These are phyloP conservation scores for Bergia sp. DNA, from an alignment of 92 coral and sea anemone genomes.

Conservation along the genomic window DNA sequence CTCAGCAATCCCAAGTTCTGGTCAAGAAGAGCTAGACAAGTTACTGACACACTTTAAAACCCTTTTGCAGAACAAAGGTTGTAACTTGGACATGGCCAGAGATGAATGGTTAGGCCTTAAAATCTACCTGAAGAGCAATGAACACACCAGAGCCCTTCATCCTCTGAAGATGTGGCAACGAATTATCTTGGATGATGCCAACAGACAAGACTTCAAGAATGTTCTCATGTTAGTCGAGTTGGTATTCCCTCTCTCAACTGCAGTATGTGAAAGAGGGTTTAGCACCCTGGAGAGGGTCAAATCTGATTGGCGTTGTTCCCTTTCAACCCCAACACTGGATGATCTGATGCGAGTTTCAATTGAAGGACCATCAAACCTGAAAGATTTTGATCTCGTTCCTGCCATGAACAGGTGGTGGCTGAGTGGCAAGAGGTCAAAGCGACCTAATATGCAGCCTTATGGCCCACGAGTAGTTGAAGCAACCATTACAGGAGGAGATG, in stretches of 20 bases:
- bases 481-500: no score
- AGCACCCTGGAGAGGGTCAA: slow-evolving; percentile 45
- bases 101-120: slow-evolving; percentile 51
- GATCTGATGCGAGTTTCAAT: slow-evolving; percentile 36
- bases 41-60: slow-evolving; percentile 44
- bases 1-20: slow-evolving; percentile 30
- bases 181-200: slow-evolving; percentile 45
- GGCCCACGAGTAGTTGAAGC: no score
- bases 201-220: slow-evolving; percentile 39
- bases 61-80: slow-evolving; percentile 43
- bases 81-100: slow-evolving; percentile 33
- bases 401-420: slow-evolving; percentile 23
- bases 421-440: slow-evolving; percentile 23
- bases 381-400: neutral
- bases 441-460: neutral
- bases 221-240: slow-evolving; percentile 51
- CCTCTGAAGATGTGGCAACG: slow-evolving; percentile 53
- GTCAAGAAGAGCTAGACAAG: slow-evolving; percentile 39
- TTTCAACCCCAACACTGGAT: slow-evolving; percentile 26
- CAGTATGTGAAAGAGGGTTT: slow-evolving; percentile 61
- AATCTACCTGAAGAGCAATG: slow-evolving; percentile 45
- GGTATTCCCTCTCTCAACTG: slow-evolving; percentile 47
- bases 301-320: slow-evolving; percentile 32
- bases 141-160: slow-evolving; percentile 44
- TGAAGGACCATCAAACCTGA: slow-evolving; percentile 41